These are phyloP conservation scores for Acrocera orbiculus DNA, from an alignment of 2,888 invertebrate genomes.

Conservation along the genomic window DNA sequence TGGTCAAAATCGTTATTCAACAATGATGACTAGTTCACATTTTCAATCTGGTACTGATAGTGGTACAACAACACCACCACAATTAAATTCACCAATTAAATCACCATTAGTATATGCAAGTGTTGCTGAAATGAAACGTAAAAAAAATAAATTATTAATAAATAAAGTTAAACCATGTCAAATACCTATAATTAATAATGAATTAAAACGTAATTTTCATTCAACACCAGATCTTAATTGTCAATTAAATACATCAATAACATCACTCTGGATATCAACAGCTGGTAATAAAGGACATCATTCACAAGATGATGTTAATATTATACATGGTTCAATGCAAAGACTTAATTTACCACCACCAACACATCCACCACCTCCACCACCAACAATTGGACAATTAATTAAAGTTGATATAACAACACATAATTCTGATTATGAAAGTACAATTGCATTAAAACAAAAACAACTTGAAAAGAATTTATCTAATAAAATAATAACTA, in stretches of 20 bases:
- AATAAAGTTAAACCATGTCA: constrained; percentile 29
- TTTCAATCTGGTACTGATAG: constrained; percentile 45
- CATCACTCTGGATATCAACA: constrained; percentile 24
- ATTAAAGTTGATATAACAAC: constrained; percentile 48
- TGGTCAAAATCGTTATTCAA: constrained; percentile 32
- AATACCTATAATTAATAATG: constrained; percentile 27
- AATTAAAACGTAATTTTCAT: constrained; percentile 63
- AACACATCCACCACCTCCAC: constrained; percentile 66
- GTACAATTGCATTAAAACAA: constrained; percentile 26
- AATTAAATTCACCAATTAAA: constrained; percentile 42
- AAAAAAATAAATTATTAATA: constrained; percentile 32
- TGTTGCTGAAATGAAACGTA: constrained; percentile 89
- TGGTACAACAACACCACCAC: constrained; percentile 40
- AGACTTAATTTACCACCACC: constrained; percentile 52
- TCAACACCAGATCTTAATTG: constrained; percentile 71
- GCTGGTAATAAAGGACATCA: constrained; percentile 37
- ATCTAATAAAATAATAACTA: constrained; percentile 14
- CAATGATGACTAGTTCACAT: constrained; percentile 57
- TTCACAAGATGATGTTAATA: constrained; percentile 53
- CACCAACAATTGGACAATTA: constrained; percentile 51
- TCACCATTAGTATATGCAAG: constrained; percentile 66
- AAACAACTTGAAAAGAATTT: constrained; percentile 26
- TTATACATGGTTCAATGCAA: constrained; percentile 29
- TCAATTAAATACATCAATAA: constrained; percentile 28
- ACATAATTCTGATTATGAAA: constrained; percentile 33